A percentile compares a stretch with the other conserved stretches of the same genome.
phyloP scores from a whole-genome alignment of 2,797 vertebrate genomes.

The Channallabes apus region DNA sequence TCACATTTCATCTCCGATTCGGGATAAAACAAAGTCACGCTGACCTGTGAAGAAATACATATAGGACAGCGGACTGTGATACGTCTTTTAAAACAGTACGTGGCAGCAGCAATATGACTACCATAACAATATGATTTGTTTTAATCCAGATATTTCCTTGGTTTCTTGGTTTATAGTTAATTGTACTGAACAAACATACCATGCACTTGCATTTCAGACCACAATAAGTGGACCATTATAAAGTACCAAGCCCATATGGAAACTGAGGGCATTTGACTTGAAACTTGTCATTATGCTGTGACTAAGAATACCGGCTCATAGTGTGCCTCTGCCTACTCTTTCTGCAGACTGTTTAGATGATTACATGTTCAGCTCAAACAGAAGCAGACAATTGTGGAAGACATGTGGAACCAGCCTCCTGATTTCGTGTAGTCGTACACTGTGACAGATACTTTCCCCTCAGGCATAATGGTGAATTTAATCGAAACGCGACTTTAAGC shows the following conservation, averaged over 20 bases:
- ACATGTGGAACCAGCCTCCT: constrained; percentile 29
- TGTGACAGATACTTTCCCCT: constrained; percentile 19
- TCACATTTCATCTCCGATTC: constrained; percentile 26
- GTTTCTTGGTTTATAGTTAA: constrained; percentile 2
- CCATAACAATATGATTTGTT: background rate
- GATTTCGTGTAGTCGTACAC: constrained; percentile 17
- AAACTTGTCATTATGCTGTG: constrained; percentile 16
- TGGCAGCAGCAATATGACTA: background rate
- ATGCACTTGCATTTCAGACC: background rate
- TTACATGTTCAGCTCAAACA: constrained; percentile 27
- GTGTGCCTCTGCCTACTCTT: constrained; percentile 21
- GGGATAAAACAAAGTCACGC: constrained; percentile 6
- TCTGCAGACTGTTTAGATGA: constrained; percentile 25
- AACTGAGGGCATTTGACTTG: constrained; percentile 12
- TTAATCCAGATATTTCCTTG: constrained; percentile 4
- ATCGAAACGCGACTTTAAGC: constrained; percentile 42
- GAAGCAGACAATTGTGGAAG: constrained; percentile 15
- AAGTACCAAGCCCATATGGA: background rate
- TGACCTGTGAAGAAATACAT: constrained; percentile 20
- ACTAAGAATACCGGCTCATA: constrained; percentile 35
- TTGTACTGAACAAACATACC: background rate
- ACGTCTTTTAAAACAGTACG: background rate
- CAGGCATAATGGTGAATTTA: constrained; percentile 47
- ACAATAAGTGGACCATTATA: constrained; percentile 6
- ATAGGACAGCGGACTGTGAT: background rate